phyloP scores from a whole-genome alignment of 2,113 vertebrate genomes.

The Platysteira castanea region DNA sequence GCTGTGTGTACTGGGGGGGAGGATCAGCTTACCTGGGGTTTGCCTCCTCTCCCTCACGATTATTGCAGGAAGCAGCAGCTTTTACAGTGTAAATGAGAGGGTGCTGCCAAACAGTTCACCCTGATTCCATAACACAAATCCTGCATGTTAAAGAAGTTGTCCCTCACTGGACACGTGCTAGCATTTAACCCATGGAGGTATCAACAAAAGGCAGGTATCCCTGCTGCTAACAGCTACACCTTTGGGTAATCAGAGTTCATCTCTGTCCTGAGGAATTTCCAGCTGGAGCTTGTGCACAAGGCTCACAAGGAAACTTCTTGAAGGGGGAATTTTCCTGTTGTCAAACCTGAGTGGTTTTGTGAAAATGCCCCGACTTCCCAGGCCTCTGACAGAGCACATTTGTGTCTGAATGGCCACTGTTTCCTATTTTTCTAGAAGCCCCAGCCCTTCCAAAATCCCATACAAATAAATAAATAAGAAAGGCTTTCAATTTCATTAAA shows the following conservation, averaged over 20 bases:
- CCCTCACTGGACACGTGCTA: accelerated
- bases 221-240: background rate
- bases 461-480: background rate
- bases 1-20: background rate
- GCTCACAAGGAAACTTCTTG: background rate
- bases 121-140: background rate
- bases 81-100: background rate
- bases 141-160: background rate
- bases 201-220: background rate
- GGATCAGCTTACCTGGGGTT: background rate
- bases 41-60: background rate
- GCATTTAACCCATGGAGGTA: background rate
- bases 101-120: background rate
- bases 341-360: background rate
- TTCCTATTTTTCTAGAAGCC: background rate
- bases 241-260: background rate
- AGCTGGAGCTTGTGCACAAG: background rate
- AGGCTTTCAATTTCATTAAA: background rate
- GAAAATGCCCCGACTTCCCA: background rate
- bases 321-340: background rate
- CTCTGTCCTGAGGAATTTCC: background rate
- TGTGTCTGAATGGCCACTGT: background rate
- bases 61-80: background rate
- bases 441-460: background rate
- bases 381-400: background rate